Evolutionary conservation across 2,113 vertebrate genomes (phyloP), one percentile per base, ranked within the genome.

Genomic region (Silurus meridionalis): DNA sequence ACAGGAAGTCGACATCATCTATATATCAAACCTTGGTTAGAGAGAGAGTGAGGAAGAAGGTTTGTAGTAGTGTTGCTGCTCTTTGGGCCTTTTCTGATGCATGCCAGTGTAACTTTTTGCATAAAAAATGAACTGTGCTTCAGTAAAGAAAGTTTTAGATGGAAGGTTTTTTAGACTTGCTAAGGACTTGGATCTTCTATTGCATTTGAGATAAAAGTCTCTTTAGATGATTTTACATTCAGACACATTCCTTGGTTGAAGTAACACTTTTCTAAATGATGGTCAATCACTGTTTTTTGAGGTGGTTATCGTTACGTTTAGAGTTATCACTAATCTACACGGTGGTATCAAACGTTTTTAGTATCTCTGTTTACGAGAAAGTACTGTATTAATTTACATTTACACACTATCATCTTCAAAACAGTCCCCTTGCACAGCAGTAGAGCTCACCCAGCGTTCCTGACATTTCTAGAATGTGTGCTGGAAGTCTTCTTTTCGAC

Each of bases 1-100:
- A 96, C 96, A 96, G 96, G 96, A 96, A 96, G 94, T 95, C 96
- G 96, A 96, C 95, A 96, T 96, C 95, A 95, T 94, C 23, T 52
- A 8, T 66, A 57, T 48, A 80, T 95, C 93, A 93, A 94, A 94
- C 95, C 94, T 91, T 94, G 95, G 94, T 95, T 37, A 37, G 94
- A 93, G 93, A 93, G 19, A 85, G 19, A 87, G 61, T 63, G 77
- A 72, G 66, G 72, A 86, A 23, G 80, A 85, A 84, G 60, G 15
- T 58, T 58, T 79, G 14, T 60, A 6, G 48, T 28, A 13, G 6
- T 52, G 53, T 53, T 53, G 64, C 37, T 13, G 60, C 13, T 23
- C 21, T 14, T 69, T 69, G 23, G n/a, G 6, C 6, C 55, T 79
- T 58, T 58, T 79, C 77, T 55, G 58, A 9, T 79, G 55, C 15